Evolutionary conservation across 1,140 invertebrate species (phyloP), one percentile per base, ranked within the genome.

Genomic region (Euglossa dilemma): DNA sequence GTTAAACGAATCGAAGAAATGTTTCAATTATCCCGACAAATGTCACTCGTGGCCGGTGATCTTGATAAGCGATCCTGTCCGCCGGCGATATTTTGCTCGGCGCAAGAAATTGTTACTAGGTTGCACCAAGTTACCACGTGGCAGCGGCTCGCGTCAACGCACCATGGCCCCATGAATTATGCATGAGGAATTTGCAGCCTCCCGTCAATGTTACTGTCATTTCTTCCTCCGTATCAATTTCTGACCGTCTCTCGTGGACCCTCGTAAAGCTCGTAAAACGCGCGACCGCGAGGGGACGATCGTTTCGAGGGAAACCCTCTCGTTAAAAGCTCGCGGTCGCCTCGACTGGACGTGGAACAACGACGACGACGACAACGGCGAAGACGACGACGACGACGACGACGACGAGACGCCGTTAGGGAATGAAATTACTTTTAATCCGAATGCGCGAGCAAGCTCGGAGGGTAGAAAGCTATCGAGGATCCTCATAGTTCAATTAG

Each of bases 161-260:
- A 69, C 77, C 67, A 63, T 56, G 47, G 72, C 63, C 14, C 20
- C 45, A 86, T 86, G 77, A 79, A 79, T 86, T 70, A 84, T 84
- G 69, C 82, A 86, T 64, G 70, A 50, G 28, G 80, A 67, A 81
- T 75, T 81, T 74, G 72, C 80, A 76, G 52, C 80, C 57, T 23
- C 52, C 57, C 77, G 57, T 75, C 83, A 79, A 86, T 70, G 75
- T 74, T 80, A 18, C 71, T 63, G 64, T 84, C 83, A 78, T 72
- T 84, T 86, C 83, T 81, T 75, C 45, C n/a, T 50, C 18, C 57
- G 61, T 70, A 78, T 86, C 78, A 75, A 84, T 86, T 71, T 81
- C 59, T 67, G 61, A 70, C 18, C 16, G 50, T 63, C 57, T 14
- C 75, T 23, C 45, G 20, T 61, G 73, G 18, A 8, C 25, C 73